phyloP scores from a whole-genome alignment of 2,888 invertebrate genomes.

The Lasioglossum malachurum region DNA sequence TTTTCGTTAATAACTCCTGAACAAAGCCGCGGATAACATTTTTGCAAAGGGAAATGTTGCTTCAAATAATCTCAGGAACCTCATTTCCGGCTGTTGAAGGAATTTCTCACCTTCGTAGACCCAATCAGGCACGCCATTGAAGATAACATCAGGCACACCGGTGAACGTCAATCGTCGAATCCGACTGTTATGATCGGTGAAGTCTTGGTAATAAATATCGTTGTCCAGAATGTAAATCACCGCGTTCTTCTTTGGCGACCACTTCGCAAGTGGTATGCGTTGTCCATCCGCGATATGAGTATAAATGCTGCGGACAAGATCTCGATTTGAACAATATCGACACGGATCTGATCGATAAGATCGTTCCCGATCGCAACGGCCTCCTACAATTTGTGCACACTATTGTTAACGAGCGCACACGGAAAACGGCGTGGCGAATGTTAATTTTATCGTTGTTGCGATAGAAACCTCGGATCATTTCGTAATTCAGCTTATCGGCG shows the following conservation, averaged over 20 bases:
- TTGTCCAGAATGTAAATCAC: slow-evolving; percentile 89
- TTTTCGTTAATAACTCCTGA: too few species aligned
- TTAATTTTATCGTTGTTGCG: not conserved
- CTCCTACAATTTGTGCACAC: not conserved
- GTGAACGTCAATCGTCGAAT: slow-evolving; percentile 87
- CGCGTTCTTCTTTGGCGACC: slow-evolving; percentile 86
- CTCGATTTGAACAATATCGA: not conserved
- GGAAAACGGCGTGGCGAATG: not conserved
- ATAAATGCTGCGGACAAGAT: slow-evolving; percentile 81
- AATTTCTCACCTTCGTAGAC: slow-evolving; percentile 94
- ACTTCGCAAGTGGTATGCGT: slow-evolving; percentile 88
- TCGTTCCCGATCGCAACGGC: not conserved
- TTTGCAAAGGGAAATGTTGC: too few species aligned
- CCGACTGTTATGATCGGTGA: slow-evolving; percentile 65
- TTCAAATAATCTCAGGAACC: too few species aligned
- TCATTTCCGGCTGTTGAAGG: too few species aligned
- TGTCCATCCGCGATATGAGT: slow-evolving; percentile 86
- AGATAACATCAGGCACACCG: slow-evolving; percentile 89
- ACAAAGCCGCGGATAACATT: too few species aligned
- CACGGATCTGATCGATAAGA: not conserved
- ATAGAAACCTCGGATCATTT: not conserved
- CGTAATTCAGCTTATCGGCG: slow-evolving; percentile 35
- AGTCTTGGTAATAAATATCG: slow-evolving; percentile 88
- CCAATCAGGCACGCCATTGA: slow-evolving; percentile 96
- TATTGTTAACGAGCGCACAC: not conserved